Base-by-base conservation (phyloP, 2,888 invertebrate species). In the Oasisia sp. region DNA sequence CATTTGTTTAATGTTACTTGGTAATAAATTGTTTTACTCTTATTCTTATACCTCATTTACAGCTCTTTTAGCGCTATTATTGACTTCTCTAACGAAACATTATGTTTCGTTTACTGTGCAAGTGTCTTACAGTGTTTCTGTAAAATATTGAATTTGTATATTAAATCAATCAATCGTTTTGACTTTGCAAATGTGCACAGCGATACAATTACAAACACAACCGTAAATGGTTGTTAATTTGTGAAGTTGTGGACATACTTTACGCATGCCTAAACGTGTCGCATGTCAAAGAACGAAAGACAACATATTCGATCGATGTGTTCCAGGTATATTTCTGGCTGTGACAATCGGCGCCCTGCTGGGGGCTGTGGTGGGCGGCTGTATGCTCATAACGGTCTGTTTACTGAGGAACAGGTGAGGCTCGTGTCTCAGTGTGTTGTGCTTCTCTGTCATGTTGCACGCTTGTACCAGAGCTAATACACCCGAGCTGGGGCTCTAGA, bases 291-390 rank as follows among this genome's bases (percentile, higher is more conserved):
- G n/a, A 74, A 27, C 27, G 74, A 74, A 74, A 74, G 11, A 56
- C 27, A 74, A n/a, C 2, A 74, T 74, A 19, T n/a, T 74, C 74
- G 74, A 27, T n/a, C 27, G 27, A n/a, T 74, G 14, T 74, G 74
- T 74, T 74, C 27, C 32, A 90, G 90, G 90, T 90, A 90, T 90
- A 90, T 44, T 90, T 19, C 90, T 90, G 27, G 90, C 90, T 32
- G 44, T 90, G 44, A 90, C 38, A 0, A 44, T 90, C 38, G 90
- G 90, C 32, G 90, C 90, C 8, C 32, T 90, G 27, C 32, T 90
- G 5, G 90, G 90, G 27, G 90, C 90, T 8, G 38, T 90, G 90
- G 44, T 90, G 0, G 90, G 90, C 38, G 90, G 38, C 2, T 90
- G 90, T 32, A 19, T 90, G 44, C 90, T 90, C 38, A 38, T 90